Percentiles rank a stretch among this genome's conserved stretches.
Evolutionary conservation across 2,113 vertebrate species (phyloP).

Genomic region (Cephalopholis sonnerati): DNA sequence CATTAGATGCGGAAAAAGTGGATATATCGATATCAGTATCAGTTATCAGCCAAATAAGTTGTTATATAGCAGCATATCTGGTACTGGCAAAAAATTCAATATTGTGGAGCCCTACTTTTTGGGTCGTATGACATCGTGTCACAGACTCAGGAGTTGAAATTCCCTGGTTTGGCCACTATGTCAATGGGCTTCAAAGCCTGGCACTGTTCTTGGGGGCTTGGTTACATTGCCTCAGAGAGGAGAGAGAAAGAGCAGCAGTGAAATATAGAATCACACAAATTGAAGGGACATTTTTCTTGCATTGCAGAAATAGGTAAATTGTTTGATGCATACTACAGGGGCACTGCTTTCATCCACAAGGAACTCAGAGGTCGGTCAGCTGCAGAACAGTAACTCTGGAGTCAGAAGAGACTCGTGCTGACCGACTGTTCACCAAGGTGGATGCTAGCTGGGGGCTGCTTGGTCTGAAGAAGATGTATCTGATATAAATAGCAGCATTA

Average conservation of each 20-base stretch:
- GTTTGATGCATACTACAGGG: not conserved
- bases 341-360: not conserved
- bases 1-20: no score
- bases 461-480: not conserved
- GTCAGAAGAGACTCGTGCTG: conserved; percentile 9
- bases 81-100: no score
- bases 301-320: not conserved
- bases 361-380: conserved; percentile 34
- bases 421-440: conserved; percentile 8
- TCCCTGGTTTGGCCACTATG: no score
- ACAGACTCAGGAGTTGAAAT: no score
- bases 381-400: not conserved
- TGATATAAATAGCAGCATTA: conserved; percentile 59
- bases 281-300: not conserved
- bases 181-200: no score
- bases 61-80: no score
- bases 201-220: not conserved
- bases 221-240: not conserved
- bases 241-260: not conserved
- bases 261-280: conserved; percentile 16
- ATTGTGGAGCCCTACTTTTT: no score
- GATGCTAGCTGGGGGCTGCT: conserved; percentile 4
- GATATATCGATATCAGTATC: no score
- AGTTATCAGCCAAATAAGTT: no score
- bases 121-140: no score